Evolutionary conservation across 2,113 vertebrate genomes (phyloP).

Genomic region (Nicator chloris): DNA sequence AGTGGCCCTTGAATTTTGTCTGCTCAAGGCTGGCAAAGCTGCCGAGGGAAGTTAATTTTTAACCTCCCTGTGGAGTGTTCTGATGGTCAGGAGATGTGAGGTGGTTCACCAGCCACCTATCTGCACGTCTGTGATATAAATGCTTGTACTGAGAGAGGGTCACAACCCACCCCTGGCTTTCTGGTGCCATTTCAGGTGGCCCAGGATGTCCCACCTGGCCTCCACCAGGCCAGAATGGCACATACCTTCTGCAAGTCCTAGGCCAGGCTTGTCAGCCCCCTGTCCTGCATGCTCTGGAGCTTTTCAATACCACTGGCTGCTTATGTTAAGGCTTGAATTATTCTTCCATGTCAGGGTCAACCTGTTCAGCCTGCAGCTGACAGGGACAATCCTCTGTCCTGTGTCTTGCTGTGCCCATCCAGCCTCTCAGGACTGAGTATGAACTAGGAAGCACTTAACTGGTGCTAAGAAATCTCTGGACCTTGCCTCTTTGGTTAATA

Average conservation of each 20-base stretch:
- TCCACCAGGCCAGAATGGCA: background rate
- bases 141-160: background rate
- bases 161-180: background rate
- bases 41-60: background rate
- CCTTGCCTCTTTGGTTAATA: background rate
- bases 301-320: background rate
- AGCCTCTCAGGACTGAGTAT: background rate
- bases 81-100: background rate
- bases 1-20: background rate
- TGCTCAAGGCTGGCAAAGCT: background rate
- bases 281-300: background rate
- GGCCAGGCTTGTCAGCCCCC: background rate
- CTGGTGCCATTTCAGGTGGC: background rate
- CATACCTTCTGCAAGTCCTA: background rate
- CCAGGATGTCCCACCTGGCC: background rate
- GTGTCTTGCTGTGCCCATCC: background rate
- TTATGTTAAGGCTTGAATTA: background rate
- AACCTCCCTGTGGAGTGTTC: background rate
- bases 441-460: background rate
- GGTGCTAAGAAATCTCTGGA: background rate
- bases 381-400: background rate
- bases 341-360: background rate
- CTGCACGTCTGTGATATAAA: background rate
- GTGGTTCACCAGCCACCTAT: background rate
- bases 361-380: background rate